Evolutionary conservation across 2,797 vertebrate species (phyloP).

Genomic region (Eidolon dupreanum): DNA sequence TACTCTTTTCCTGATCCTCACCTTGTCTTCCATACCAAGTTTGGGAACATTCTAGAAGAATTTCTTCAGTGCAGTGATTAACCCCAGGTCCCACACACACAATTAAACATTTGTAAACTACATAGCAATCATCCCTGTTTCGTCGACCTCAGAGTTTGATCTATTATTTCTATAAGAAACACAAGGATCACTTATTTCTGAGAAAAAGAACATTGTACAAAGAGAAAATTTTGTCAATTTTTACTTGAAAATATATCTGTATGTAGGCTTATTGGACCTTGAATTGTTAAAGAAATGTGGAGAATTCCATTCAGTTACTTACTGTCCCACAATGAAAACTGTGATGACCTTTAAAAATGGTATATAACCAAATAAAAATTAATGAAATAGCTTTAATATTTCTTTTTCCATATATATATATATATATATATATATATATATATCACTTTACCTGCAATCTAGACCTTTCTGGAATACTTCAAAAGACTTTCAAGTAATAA

Average conservation of each 20-base stretch:
- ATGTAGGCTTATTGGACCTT: background rate
- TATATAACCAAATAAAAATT: slow-evolving; percentile 52
- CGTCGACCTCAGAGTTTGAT: background rate
- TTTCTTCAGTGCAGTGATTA: background rate
- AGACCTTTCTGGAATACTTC: slow-evolving; percentile 49
- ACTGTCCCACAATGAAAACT: background rate
- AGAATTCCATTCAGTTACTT: slow-evolving; percentile 37
- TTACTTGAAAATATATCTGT: slow-evolving; percentile 33
- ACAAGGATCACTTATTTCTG: background rate
- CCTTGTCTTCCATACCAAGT: background rate
- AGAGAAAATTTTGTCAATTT: background rate
- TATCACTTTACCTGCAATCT: background rate
- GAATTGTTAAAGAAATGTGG: slow-evolving; percentile 21
- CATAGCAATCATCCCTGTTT: background rate
- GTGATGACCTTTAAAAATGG: slow-evolving; percentile 73
- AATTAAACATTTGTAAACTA: background rate
- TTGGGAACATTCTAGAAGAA: slow-evolving; percentile 22
- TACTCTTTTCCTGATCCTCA: background rate
- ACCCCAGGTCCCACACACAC: background rate
- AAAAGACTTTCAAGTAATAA: slow-evolving; percentile 59
- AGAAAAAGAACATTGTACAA: slow-evolving; percentile 27
- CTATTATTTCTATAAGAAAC: slow-evolving; percentile 36
- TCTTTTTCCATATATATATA: background rate
- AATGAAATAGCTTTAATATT: slow-evolving; percentile 61
- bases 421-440: no score